These are phyloP conservation scores for Morpho helenor DNA, from an alignment of 2,888 invertebrate species.

Conservation along the genomic window DNA sequence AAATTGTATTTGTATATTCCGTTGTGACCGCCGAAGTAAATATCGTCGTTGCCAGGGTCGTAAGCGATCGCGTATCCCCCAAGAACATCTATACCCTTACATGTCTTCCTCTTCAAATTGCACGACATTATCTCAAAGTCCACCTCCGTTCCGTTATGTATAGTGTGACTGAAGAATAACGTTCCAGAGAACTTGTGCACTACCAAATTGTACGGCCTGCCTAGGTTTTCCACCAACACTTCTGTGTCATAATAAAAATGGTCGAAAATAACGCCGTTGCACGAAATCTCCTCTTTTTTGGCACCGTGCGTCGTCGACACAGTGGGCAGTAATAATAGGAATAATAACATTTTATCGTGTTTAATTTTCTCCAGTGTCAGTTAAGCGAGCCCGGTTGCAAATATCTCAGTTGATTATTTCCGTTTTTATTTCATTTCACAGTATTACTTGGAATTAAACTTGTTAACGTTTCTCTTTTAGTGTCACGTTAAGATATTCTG, in stretches of 20 bases:
- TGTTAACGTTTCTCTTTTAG: conserved; percentile 19
- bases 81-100: conserved; percentile 39
- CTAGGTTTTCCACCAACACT: conserved; percentile 41
- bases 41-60: conserved; percentile 58
- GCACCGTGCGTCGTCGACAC: conserved; percentile 8
- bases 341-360: conserved; percentile 32
- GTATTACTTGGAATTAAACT: conserved; percentile 27
- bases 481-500: not conserved
- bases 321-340: conserved; percentile 20
- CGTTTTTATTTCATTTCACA: conserved; percentile 24
- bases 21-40: conserved; percentile 65
- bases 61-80: conserved; percentile 65
- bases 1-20: conserved; percentile 67
- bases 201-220: conserved; percentile 55
- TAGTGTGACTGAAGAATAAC: conserved; percentile 61
- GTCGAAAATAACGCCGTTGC: conserved; percentile 56
- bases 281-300: conserved; percentile 33
- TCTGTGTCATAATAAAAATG: conserved; percentile 55
- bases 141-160: conserved; percentile 41
- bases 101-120: conserved; percentile 41
- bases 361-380: conserved; percentile 32
- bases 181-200: conserved; percentile 55
- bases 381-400: conserved; percentile 10
- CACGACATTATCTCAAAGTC: conserved; percentile 57
- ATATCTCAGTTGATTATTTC: conserved; percentile 23